Base-by-base conservation (phyloP, 2,113 vertebrate genomes). In the Channa maculata region DNA sequence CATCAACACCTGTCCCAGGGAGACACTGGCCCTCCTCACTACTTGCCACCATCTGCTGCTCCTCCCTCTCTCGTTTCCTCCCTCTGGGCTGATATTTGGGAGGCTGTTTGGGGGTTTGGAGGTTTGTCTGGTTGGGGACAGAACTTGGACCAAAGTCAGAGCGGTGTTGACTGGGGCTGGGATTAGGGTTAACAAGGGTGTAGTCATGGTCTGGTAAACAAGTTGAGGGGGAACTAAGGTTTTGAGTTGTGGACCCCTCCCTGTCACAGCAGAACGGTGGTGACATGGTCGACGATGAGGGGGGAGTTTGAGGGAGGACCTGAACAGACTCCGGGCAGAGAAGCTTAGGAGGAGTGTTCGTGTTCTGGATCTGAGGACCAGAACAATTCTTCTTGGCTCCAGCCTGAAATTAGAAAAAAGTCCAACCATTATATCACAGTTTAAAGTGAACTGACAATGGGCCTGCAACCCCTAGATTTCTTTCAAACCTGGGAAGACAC, bases 181-280 rank as follows among this genome's bases (percentile, higher is more conserved):
- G 3, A 91, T 8, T 5, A 58, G 38, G n/a, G n/a, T 3, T 5
- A 0, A 24, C 4, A 3, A 3, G 2, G 6, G 2, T n/a, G 71
- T 82, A 78, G 52, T 52, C 14, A 15, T 86, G 84, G 6, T 90
- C 36, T 0, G 9, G 10, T 8, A 11, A 5, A 5, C 37, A 45
- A 3, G 68, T 24, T 24, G 7, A 50, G 68, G 66, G 0, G 9
- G 13, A 38, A 51, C 3, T 5, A 0, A 33, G n/a, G 33, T 41
- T 53, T 5, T 65, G 15, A 66, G 37, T 38, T 51, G 63, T n/a
- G 1, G 57, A 58, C 3, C 12, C 4, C 24, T 24, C 24, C 24
- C 24, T 24, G 2, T 52, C 34, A n/a, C 55, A 51, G 51, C 8
- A 11, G 55, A 14, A 34, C 12, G 65, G 2, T 3, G 11, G 5